Conservation (phyloP, 2,113 vertebrate genomes). For the Neopipo cinnamomea region DNA sequence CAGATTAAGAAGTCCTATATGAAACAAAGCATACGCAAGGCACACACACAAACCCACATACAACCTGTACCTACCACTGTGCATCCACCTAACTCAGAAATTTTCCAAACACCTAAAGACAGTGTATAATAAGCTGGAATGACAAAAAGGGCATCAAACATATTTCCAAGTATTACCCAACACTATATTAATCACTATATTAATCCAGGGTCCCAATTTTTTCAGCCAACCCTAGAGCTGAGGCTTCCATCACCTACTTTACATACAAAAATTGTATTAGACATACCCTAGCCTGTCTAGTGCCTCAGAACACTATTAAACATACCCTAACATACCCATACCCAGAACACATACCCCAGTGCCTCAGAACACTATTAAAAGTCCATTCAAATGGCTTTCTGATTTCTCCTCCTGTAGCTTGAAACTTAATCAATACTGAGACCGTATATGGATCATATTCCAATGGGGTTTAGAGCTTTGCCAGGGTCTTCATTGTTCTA, state of each 20-base stretch:
- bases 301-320: neutral
- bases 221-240: neutral
- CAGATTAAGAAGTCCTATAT: neutral
- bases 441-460: neutral
- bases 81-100: rapidly evolving
- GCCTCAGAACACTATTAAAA: neutral
- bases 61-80: neutral
- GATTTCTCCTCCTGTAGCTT: neutral
- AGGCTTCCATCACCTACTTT: neutral
- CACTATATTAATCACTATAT: neutral
- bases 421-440: neutral
- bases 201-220: neutral
- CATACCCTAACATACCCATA: too few species aligned
- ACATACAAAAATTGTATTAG: neutral
- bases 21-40: neutral
- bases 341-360: too few species aligned
- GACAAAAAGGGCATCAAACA: neutral
- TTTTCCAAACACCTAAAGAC: neutral
- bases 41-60: neutral
- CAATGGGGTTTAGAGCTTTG: neutral
- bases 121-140: neutral
- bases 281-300: neutral
- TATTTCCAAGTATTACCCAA: neutral
- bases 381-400: neutral
- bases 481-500: neutral